Percentiles rank a stretch among this genome's conserved stretches.
These are phyloP conservation scores for Fratercula arctica DNA, from an alignment of 2,797 vertebrate genomes.

Conservation along the genomic window DNA sequence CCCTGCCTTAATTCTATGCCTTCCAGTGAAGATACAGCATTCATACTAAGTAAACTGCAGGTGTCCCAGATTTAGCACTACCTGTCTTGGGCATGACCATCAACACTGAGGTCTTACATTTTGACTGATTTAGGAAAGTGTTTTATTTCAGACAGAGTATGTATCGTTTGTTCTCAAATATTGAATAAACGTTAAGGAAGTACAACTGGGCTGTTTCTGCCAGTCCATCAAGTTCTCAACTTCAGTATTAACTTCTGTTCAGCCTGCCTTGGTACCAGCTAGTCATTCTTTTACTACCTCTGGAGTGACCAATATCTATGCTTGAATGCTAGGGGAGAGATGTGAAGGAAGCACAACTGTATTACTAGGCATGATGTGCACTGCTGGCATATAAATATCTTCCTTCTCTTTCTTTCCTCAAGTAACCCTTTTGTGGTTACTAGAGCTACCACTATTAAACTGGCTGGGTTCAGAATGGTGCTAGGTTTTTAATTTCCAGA, in stretches of 20 bases:
- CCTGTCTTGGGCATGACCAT: neutral
- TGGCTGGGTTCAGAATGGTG: neutral
- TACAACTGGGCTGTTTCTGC: neutral
- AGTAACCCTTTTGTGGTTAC: neutral
- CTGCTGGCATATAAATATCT: neutral
- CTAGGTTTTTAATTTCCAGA: neutral
- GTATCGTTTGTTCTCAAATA: neutral
- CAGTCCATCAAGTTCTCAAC: neutral
- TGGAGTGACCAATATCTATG: accelerated
- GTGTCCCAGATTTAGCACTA: neutral
- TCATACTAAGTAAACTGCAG: neutral
- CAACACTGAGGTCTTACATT: neutral
- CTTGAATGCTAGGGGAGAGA: neutral
- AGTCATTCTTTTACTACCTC: neutral
- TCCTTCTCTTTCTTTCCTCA: neutral
- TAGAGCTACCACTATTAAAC: neutral
- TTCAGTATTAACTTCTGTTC: neutral
- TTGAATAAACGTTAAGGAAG: neutral
- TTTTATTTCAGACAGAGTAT: neutral
- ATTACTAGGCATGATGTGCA: neutral
- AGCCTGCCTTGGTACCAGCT: neutral
- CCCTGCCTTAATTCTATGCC: accelerated
- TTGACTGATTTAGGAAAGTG: neutral
- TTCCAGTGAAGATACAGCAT: neutral
- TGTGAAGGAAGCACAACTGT: neutral